phyloP scores from a whole-genome alignment of 2,797 vertebrate genomes.

The Lagocephalus sceleratus region DNA sequence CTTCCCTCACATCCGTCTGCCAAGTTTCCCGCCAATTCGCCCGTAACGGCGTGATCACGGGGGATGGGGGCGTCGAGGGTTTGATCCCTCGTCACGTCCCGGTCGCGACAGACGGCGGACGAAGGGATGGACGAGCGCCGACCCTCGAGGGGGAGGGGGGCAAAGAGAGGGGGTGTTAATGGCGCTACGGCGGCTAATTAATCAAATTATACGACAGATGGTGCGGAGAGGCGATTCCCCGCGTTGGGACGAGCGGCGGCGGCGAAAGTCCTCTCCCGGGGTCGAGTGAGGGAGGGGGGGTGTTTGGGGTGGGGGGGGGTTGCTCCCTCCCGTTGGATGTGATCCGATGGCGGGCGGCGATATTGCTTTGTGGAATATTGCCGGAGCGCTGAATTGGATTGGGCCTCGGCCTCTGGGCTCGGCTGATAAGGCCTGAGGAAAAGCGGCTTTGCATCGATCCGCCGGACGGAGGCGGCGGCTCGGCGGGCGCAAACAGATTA shows the following conservation, averaged over 20 bases:
- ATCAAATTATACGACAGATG: conserved; percentile 69
- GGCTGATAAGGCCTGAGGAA: conserved; percentile 59
- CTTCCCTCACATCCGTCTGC: not conserved
- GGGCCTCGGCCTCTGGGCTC: conserved; percentile 55
- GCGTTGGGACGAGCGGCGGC: conserved; percentile 38
- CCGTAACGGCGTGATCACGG: too few species aligned
- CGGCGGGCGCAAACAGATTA: conserved; percentile 71
- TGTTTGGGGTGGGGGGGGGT: conserved; percentile 71
- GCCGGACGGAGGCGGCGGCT: conserved; percentile 50
- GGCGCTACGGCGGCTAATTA: conserved; percentile 64
- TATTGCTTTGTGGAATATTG: conserved; percentile 79
- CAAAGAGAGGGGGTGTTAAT: too few species aligned
- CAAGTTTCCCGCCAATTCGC: too few species aligned
- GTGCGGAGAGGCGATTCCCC: conserved; percentile 58
- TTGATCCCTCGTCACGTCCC: too few species aligned
- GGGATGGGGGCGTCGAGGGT: too few species aligned
- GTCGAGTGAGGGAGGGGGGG: conserved; percentile 46
- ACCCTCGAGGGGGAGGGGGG: conserved; percentile 58
- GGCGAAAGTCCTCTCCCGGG: conserved; percentile 47
- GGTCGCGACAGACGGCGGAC: conserved; percentile 60
- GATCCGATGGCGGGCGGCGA: conserved; percentile 64
- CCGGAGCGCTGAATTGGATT: conserved; percentile 76
- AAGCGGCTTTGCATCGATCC: conserved; percentile 74
- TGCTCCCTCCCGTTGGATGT: conserved; percentile 68
- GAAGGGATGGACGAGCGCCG: conserved; percentile 60